Evolutionary conservation across 1,140 invertebrate species (phyloP).

Genomic region (Drosophila santomea): DNA sequence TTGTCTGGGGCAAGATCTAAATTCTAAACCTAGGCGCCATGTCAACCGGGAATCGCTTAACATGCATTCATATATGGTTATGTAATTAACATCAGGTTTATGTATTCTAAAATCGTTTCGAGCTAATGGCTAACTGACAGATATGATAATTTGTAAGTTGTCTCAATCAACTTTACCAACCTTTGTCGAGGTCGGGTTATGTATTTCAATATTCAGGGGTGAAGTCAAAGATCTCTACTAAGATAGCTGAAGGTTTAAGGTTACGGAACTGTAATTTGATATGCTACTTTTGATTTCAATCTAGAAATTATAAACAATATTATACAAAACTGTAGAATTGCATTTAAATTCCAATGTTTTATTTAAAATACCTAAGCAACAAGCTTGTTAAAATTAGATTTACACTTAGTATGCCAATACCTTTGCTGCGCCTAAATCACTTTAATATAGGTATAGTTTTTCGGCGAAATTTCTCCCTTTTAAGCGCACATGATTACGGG

Average conservation of each 20-base stretch:
- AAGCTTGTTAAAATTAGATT: too few species aligned
- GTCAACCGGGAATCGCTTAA: constrained; percentile 31
- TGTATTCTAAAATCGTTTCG: constrained; percentile 32
- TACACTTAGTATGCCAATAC: too few species aligned
- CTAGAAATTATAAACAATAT: not conserved
- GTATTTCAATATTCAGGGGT: constrained; percentile 12
- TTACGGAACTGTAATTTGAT: constrained; percentile 18
- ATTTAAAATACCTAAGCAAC: too few species aligned
- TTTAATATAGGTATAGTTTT: constrained; percentile 11
- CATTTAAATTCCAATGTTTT: too few species aligned
- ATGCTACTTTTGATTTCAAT: not conserved
- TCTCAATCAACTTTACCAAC: constrained; percentile 33
- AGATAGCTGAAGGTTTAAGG: constrained; percentile 15
- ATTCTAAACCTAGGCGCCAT: constrained; percentile 43
- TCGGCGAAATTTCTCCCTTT: constrained; percentile 18
- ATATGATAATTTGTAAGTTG: constrained; percentile 47
- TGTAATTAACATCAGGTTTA: constrained; percentile 43
- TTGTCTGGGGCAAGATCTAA: constrained; percentile 37
- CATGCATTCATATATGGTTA: constrained; percentile 42
- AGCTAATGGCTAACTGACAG: constrained; percentile 21
- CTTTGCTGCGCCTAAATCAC: not conserved
- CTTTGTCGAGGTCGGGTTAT: constrained; percentile 11
- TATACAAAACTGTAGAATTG: not conserved
- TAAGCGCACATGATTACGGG: constrained; percentile 20
- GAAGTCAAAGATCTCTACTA: constrained; percentile 3